Evolutionary conservation across 2,113 vertebrate species (phyloP).

Genomic region (Diadophis punctatus): DNA sequence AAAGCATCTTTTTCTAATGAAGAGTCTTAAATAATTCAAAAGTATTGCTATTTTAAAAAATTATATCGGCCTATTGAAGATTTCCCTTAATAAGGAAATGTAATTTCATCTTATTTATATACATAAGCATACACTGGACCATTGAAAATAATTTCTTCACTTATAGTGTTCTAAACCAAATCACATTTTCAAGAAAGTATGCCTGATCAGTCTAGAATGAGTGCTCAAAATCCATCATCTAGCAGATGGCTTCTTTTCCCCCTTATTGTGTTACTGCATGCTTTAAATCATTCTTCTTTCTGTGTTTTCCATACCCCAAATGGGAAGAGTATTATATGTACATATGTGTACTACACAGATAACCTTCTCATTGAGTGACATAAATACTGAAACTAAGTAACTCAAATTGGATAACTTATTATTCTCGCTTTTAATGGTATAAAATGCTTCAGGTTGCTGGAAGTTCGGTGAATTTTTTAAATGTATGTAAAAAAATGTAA

Average conservation of each 20-base stretch:
- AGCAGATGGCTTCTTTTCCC: neutral
- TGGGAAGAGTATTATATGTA: neutral
- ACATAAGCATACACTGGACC: neutral
- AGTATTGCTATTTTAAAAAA: neutral
- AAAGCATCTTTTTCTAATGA: neutral
- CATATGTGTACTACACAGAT: neutral
- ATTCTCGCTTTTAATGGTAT: neutral
- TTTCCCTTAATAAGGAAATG: neutral
- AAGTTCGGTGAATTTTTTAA: neutral
- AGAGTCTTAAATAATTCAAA: neutral
- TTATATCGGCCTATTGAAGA: neutral
- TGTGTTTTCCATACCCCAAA: neutral
- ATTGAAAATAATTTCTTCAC: neutral
- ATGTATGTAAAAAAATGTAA: neutral
- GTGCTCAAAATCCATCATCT: neutral
- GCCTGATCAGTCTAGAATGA: neutral
- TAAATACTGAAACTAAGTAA: neutral
- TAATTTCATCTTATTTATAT: neutral
- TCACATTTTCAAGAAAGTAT: neutral
- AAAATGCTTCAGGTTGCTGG: neutral
- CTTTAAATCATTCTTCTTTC: neutral
- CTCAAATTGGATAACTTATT: neutral
- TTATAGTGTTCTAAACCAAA: neutral
- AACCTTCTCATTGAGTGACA: neutral
- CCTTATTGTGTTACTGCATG: neutral